These are phyloP conservation scores for Coremacera marginata DNA, from an alignment of 2,888 invertebrate genomes.

Conservation along the genomic window DNA sequence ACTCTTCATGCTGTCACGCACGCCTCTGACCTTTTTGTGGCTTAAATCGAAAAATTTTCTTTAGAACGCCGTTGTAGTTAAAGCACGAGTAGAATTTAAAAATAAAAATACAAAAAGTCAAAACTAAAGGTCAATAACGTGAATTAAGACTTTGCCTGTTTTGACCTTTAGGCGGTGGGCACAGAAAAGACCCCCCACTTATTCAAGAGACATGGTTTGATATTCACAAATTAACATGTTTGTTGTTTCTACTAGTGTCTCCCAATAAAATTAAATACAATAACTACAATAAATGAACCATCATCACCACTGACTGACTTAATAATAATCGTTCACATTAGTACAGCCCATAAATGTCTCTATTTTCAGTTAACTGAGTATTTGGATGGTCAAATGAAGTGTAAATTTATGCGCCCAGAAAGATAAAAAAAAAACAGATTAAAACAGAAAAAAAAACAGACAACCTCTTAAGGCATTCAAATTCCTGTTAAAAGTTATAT, in stretches of 20 bases:
- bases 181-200: constrained; percentile 8
- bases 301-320: not conserved
- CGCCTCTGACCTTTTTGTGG: too few relatives aligned
- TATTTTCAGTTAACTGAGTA: not conserved
- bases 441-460: not conserved
- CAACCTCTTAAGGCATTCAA: not conserved
- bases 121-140: not conserved
- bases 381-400: constrained; percentile 11
- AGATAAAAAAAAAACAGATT: not conserved
- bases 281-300: not conserved
- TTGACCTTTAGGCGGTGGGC: not conserved
- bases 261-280: not conserved
- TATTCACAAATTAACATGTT: constrained; percentile 20
- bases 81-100: too few relatives aligned
- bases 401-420: not conserved
- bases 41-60: too few relatives aligned
- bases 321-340: constrained; percentile 6
- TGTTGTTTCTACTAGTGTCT: not conserved
- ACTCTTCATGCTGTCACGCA: too few relatives aligned
- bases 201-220: not conserved
- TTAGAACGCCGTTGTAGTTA: too few relatives aligned
- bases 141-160: not conserved
- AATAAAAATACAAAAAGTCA: not conserved
- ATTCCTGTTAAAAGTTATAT: not conserved
- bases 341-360: not conserved